These are phyloP conservation scores for Rhyzopertha dominica DNA, from an alignment of 1,140 invertebrate species.

Conservation along the genomic window DNA sequence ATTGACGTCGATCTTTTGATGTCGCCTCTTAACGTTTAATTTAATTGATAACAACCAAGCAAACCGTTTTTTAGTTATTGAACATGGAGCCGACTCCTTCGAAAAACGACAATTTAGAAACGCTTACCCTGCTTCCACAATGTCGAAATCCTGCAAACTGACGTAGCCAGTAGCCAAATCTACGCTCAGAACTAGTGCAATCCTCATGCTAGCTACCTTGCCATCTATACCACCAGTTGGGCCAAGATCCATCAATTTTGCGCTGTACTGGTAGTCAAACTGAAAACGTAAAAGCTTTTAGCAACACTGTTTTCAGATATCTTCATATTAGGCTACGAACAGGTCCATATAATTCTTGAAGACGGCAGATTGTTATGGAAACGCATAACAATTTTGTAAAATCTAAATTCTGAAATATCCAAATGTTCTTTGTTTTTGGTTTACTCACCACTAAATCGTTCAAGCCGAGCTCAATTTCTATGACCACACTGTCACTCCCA, in stretches of 20 bases:
- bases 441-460: background rate
- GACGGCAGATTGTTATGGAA: no score
- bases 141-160: conserved; percentile 11
- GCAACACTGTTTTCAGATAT: background rate
- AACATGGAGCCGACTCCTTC: no score
- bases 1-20: no score
- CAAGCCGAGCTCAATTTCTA: no score
- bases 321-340: no score
- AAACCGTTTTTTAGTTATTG: no score
- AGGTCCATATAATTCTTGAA: no score
- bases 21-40: no score
- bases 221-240: conserved; percentile 47
- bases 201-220: conserved; percentile 26
- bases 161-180: background rate
- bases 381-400: background rate
- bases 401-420: background rate
- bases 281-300: conserved; percentile 4
- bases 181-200: conserved; percentile 8
- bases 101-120: no score
- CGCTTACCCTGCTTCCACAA: conserved; percentile 38
- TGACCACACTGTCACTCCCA: no score
- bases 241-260: conserved; percentile 49
- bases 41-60: no score
- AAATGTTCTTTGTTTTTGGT: background rate
- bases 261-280: conserved; percentile 14